Conservation (phyloP, 2,797 vertebrate species). For the Loriculus beryllinus region DNA sequence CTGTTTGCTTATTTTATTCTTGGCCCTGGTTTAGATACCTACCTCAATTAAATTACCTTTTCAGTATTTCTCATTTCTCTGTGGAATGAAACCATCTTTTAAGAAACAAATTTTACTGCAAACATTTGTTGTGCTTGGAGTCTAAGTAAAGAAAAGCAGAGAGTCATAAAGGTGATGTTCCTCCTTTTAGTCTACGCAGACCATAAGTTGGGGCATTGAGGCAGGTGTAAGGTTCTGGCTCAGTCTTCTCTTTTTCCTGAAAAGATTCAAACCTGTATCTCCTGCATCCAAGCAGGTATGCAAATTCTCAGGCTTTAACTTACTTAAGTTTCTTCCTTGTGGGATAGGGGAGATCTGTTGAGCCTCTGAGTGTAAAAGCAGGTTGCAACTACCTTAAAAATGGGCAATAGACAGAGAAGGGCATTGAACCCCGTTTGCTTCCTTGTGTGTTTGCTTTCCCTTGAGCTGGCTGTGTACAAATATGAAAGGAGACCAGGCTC, state of each 20-base stretch:
- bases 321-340: not conserved
- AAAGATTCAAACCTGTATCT: not conserved
- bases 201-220: accelerated
- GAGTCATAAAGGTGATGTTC: not conserved
- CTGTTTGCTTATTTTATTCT: not conserved
- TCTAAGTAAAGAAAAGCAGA: not conserved
- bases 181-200: not conserved
- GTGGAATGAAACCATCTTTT: not conserved
- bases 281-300: not conserved
- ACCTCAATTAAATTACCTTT: not conserved
- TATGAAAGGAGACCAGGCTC: not conserved
- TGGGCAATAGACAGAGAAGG: not conserved
- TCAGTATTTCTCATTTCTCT: not conserved
- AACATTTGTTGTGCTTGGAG: not conserved
- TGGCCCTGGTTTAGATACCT: not conserved
- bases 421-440: accelerated
- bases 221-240: not conserved
- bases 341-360: not conserved
- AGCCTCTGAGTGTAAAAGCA: no score
- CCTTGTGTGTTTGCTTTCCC: not conserved
- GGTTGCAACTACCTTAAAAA: not conserved
- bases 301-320: not conserved
- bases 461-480: not conserved
- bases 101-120: not conserved
- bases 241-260: not conserved